A percentile compares a stretch with the other conserved stretches of the same genome.
Conservation (phyloP, 2,797 vertebrate species). For the Fistularia commersonii region DNA sequence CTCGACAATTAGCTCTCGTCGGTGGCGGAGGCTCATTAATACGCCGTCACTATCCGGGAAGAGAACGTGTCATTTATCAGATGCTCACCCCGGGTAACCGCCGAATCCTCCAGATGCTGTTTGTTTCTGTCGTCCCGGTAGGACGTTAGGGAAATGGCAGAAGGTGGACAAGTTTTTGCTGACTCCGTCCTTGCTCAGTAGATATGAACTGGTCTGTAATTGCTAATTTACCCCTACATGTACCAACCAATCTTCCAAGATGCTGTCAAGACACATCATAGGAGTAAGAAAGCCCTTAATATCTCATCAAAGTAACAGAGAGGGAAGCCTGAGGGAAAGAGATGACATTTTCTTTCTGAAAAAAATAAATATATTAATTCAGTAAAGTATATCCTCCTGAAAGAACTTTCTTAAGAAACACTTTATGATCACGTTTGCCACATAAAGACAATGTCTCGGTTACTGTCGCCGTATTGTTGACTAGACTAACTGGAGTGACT, state of each 20-base stretch:
- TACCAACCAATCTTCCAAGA: constrained; percentile 39
- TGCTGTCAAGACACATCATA: constrained; percentile 28
- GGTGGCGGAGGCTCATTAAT: constrained; percentile 70
- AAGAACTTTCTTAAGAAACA: constrained; percentile 17
- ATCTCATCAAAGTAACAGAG: constrained; percentile 42
- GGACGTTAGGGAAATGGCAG: constrained; percentile 59
- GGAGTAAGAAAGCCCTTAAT: constrained; percentile 38
- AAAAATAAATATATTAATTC: constrained; percentile 24
- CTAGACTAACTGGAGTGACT: too few species aligned
- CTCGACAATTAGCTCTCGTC: constrained; percentile 69
- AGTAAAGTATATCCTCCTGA: constrained; percentile 36
- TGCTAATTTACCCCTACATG: constrained; percentile 54
- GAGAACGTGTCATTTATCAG: constrained; percentile 63
- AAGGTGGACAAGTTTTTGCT: constrained; percentile 52
- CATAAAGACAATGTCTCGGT: background rate
- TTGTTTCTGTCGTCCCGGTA: constrained; percentile 45
- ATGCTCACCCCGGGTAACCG: constrained; percentile 56
- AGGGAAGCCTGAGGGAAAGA: constrained; percentile 21
- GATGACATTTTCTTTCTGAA: constrained; percentile 35
- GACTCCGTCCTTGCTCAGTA: constrained; percentile 48
- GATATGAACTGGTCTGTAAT: constrained; percentile 58
- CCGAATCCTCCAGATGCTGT: constrained; percentile 35
- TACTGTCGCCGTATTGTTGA: too few species aligned
- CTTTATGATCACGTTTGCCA: constrained; percentile 1
- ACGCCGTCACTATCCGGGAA: constrained; percentile 54